Evolutionary conservation across 2,113 vertebrate species (phyloP), one percentile per base, ranked within the genome.

Genomic region (Trogon melanurus): DNA sequence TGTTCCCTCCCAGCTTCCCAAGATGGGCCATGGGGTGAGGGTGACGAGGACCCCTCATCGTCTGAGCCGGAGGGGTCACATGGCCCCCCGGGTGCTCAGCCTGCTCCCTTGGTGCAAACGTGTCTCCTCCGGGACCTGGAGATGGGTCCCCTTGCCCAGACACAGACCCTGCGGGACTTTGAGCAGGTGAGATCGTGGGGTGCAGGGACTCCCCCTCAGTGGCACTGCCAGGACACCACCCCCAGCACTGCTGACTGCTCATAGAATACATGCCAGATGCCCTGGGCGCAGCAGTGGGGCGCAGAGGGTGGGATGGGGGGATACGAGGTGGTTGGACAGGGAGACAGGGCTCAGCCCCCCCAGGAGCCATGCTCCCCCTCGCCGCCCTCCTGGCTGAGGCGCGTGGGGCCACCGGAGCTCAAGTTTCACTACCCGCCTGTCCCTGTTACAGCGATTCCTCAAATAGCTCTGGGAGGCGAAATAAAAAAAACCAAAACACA

Each of bases 131-230:
- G 97, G 88, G 97, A 98, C 82, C 98, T 99, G 90, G 98, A 99
- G 88, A 96, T 94, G 44, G 82, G 93, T 44, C 97, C 97, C 9
- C 97, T 97, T 29, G 79, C 98, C 16, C 99, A 99, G 93, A 98
- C 98, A 6, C 99, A 99, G 96, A 99, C 99, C 88, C 96, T 99
- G 70, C 89, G 99, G 89, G 99, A 99, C 95, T 99, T 99, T 9
- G 99, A 99, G 90, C 98, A 99, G 99, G 99, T 99, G 98, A 96
- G 97, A 32, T 34, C 2, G 2, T 1, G 1, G 50, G 29, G 54
- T n/a, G 34, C 45, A 2, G 20, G 53, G 32, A 47, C 2, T 5
- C 5, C 6, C 21, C 11, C 14, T 36, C 36, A 36, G 2, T 8
- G 61, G 47, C 78, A 53, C 44, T 0, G 0, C 51, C 36, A 10